These are phyloP conservation scores for Aldabrachelys gigantea DNA, from an alignment of 2,113 vertebrate species.

Conservation along the genomic window DNA sequence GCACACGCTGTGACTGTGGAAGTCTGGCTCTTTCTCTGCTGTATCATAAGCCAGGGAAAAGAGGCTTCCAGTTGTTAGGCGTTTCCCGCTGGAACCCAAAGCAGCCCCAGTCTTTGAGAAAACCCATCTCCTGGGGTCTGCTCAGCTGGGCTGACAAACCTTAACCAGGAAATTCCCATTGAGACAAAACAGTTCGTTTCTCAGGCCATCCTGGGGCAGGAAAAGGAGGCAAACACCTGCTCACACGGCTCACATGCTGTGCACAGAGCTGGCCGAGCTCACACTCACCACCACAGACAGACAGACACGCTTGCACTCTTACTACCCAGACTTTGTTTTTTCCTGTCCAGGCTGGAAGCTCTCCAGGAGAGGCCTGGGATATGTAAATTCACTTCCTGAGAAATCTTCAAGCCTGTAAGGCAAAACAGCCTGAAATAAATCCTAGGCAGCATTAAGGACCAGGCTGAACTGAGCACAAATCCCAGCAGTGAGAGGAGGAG, in stretches of 20 bases:
- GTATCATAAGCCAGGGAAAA: background rate
- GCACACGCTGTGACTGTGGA: background rate
- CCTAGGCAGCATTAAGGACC: background rate
- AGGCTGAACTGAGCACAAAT: background rate
- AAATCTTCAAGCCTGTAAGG: background rate
- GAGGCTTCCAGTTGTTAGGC: background rate
- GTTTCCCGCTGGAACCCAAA: background rate
- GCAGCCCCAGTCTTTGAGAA: background rate
- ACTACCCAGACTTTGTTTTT: background rate
- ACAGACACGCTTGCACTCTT: fast-evolving
- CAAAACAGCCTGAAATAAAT: slow-evolving; percentile 21
- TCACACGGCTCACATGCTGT: background rate
- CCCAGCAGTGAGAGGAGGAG: background rate
- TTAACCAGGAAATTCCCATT: background rate
- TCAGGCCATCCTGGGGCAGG: fast-evolving
- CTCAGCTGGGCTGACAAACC: background rate
- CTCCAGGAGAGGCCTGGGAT: slow-evolving; percentile 17
- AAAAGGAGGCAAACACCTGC: fast-evolving
- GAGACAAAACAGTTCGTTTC: background rate
- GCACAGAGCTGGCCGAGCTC: background rate
- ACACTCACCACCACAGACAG: fast-evolving
- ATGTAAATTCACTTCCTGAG: background rate
- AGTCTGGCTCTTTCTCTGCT: background rate
- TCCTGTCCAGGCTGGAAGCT: slow-evolving; percentile 9
- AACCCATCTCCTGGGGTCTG: background rate